These are phyloP conservation scores for Spodoptera picta DNA, from an alignment of 2,888 invertebrate species.

Conservation along the genomic window DNA sequence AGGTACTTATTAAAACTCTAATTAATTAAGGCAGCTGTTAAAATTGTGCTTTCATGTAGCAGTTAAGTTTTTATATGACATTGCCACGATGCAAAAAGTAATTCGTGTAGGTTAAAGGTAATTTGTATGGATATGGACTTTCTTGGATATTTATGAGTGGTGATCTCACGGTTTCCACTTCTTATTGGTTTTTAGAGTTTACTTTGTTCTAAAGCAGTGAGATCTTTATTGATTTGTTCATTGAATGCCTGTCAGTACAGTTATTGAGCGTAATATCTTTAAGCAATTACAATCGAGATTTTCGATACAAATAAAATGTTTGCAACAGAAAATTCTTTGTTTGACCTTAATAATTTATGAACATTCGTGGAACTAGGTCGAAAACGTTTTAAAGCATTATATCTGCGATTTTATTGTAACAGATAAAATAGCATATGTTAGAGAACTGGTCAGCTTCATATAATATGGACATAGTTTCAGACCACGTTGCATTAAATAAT, in stretches of 20 bases:
- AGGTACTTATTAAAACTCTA: slow-evolving; percentile 17
- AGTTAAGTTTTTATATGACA: slow-evolving; percentile 25
- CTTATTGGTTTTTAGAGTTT: not conserved
- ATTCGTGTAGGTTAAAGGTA: slow-evolving; percentile 21
- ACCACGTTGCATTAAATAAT: slow-evolving; percentile 16
- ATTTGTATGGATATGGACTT: slow-evolving; percentile 7
- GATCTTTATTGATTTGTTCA: not conserved
- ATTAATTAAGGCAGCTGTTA: slow-evolving; percentile 40
- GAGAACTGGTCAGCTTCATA: not conserved
- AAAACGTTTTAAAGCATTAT: too few relatives aligned
- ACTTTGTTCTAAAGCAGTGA: not conserved
- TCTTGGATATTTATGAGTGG: not conserved
- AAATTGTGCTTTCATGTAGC: slow-evolving; percentile 14
- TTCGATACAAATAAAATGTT: too few relatives aligned
- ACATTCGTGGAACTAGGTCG: too few relatives aligned
- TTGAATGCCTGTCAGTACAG: not conserved
- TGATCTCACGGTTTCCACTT: slow-evolving; percentile 30
- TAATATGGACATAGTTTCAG: slow-evolving; percentile 15
- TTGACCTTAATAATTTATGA: too few relatives aligned
- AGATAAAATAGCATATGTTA: too few relatives aligned
- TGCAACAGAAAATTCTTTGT: too few relatives aligned
- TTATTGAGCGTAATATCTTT: too few relatives aligned
- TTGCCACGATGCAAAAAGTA: slow-evolving; percentile 9
- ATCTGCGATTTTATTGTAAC: too few relatives aligned
- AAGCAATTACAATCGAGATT: too few relatives aligned